A percentile compares a stretch with the other conserved stretches of the same genome.
phyloP scores from a whole-genome alignment of 2,797 vertebrate genomes.

The Semotilus atromaculatus region DNA sequence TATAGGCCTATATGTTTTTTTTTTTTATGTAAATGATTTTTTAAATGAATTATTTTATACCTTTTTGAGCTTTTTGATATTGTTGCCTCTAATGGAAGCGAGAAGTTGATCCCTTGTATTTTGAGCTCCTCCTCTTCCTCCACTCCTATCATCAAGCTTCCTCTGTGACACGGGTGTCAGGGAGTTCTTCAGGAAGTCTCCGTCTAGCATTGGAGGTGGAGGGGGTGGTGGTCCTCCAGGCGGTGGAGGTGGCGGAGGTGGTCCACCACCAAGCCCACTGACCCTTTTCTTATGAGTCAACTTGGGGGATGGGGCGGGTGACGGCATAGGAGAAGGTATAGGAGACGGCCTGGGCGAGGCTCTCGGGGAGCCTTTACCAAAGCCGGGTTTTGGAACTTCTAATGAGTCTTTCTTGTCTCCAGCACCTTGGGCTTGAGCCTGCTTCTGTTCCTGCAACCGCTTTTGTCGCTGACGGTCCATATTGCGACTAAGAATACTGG shows the following conservation, averaged over 20 bases:
- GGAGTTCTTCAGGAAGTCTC: slow-evolving; percentile 86
- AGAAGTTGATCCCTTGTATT: slow-evolving; percentile 96
- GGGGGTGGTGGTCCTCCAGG: slow-evolving; percentile 75
- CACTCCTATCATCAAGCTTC: slow-evolving; percentile 83
- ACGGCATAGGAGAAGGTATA: slow-evolving; percentile 81
- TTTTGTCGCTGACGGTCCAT: slow-evolving; percentile 96
- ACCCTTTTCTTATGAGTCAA: slow-evolving; percentile 77
- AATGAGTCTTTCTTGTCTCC: slow-evolving; percentile 85
- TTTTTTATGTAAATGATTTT: neutral
- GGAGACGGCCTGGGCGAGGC: slow-evolving; percentile 81
- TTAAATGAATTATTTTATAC: slow-evolving; percentile 64
- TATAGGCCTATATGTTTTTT: neutral
- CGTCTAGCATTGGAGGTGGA: slow-evolving; percentile 82
- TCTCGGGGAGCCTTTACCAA: slow-evolving; percentile 76
- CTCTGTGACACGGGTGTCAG: slow-evolving; percentile 88
- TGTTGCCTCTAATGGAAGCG: slow-evolving; percentile 90
- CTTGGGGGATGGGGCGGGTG: slow-evolving; percentile 85
- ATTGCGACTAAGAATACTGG: slow-evolving; percentile 95
- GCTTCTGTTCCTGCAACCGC: slow-evolving; percentile 92
- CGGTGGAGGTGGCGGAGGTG: slow-evolving; percentile 74
- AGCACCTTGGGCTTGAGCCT: slow-evolving; percentile 83
- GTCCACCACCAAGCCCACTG: slow-evolving; percentile 49
- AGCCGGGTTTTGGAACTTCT: slow-evolving; percentile 81
- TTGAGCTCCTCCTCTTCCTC: slow-evolving; percentile 77
- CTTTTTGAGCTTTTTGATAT: slow-evolving; percentile 92